Evolutionary conservation across 30 jellyfish, hydroid and myxozoan genomes (phyloP).

Genomic region (Cassiopea xamachana): DNA sequence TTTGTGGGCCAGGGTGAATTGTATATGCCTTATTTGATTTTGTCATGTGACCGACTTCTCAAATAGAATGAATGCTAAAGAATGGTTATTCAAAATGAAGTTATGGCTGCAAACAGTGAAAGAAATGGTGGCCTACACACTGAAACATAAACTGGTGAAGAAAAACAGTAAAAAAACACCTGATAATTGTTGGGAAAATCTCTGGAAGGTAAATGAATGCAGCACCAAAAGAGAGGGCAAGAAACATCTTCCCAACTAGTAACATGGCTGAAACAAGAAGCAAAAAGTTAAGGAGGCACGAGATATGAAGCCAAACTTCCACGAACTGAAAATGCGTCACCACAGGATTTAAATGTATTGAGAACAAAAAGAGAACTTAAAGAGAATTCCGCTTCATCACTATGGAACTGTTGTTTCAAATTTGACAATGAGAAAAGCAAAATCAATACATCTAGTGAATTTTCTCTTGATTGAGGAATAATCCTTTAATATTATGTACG

Average conservation of each 20-base stretch:
- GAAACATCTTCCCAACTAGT: conserved; percentile 54
- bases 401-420: neutral
- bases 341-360: neutral
- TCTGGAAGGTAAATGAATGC: conserved; percentile 49
- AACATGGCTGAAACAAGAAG: conserved; percentile 49
- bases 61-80: neutral
- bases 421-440: neutral
- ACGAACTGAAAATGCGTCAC: neutral
- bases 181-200: conserved; percentile 62
- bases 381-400: neutral
- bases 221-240: conserved; percentile 54
- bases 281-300: neutral
- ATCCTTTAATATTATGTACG: neutral
- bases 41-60: neutral
- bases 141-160: no score
- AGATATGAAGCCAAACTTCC: neutral
- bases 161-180: conserved; percentile 11
- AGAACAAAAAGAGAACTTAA: neutral
- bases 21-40: no score
- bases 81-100: neutral
- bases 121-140: no score
- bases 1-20: no score
- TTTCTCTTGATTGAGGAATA: neutral
- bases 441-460: neutral
- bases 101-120: neutral